These are phyloP conservation scores for Lordiphosa andalusiaca DNA, from an alignment of 2,888 invertebrate genomes.

Conservation along the genomic window DNA sequence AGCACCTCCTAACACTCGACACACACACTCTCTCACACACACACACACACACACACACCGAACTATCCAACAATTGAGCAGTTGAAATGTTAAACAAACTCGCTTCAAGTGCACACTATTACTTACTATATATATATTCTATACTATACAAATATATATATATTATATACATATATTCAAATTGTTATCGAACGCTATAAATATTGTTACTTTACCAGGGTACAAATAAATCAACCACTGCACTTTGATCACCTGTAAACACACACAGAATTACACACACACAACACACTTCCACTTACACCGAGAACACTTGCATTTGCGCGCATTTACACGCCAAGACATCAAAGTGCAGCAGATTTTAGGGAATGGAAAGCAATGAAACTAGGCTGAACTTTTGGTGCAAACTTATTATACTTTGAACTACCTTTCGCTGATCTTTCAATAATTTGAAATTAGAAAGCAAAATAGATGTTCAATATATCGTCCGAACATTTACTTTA, in stretches of 20 bases:
- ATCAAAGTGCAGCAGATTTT: conserved; percentile 10
- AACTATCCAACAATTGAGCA: conserved; percentile 49
- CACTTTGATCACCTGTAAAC: conserved; percentile 66
- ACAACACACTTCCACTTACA: conserved; percentile 25
- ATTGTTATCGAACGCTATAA: conserved; percentile 23
- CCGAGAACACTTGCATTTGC: conserved; percentile 17
- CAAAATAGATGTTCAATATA: too few relatives aligned
- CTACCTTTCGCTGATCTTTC: too few relatives aligned
- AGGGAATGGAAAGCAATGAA: neutral
- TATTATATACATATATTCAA: conserved; percentile 29
- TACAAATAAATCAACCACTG: conserved; percentile 50
- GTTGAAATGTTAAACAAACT: conserved; percentile 41
- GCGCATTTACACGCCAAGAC: neutral
- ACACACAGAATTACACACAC: conserved; percentile 34
- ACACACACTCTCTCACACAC: conserved; percentile 37
- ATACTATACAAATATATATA: conserved; percentile 26
- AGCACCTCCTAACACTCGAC: conserved; percentile 20
- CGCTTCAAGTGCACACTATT: conserved; percentile 63
- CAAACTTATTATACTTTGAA: too few relatives aligned
- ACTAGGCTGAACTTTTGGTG: too few relatives aligned
- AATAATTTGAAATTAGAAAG: too few relatives aligned
- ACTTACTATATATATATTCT: conserved; percentile 22
- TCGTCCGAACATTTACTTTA: too few relatives aligned
- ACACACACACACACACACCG: conserved; percentile 36
- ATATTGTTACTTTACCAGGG: conserved; percentile 15